Evolutionary conservation across 2,797 vertebrate species (phyloP), one percentile per base, ranked within the genome.

Genomic region (Sebastiscus albofasciatus): DNA sequence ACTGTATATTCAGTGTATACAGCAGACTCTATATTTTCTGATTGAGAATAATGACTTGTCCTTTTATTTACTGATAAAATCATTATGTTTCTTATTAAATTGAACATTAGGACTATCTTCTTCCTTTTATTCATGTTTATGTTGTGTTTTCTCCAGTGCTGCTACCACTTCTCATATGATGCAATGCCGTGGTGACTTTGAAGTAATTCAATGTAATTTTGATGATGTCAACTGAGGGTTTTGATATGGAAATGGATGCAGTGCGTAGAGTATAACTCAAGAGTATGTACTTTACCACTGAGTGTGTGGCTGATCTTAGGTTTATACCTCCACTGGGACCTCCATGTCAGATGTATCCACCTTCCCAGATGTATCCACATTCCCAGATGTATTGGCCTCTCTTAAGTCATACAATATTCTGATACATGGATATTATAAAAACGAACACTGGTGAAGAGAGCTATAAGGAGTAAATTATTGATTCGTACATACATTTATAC

Each of bases 391-490:
- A 78, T 54, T 64, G 46, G 55, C 68, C 68, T 73, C 49, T 75
- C 74, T 72, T 67, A 72, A 81, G 54, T 85, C 74, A 36, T 59
- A 36, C 29, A 34, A 8, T 73, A 58, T 65, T 77, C 65, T 72
- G 46, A 76, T 76, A 34, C 29, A 69, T 42, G 59, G 58, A 62
- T 74, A 31, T 54, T 55, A 58, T 67, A 73, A 67, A 81, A 82
- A 75, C 70, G 72, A 83, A 83, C 54, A 54, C 55, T 29, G 39
- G 22, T 31, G 65, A 68, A 39, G 65, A 75, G 36, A 29, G 72
- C 34, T 56, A 29, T 67, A 34, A 49, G 54, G 26, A 65, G 72
- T 79, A 64, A 87, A 90, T 84, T 79, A 90, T 82, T 78, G 46
- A 89, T 81, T 81, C 22, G 31, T 64, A 79, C 69, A 59, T 75